A percentile compares a stretch with the other conserved stretches of the same genome.
Conservation (phyloP, 2,888 invertebrate genomes). For the Laothoe populi region DNA sequence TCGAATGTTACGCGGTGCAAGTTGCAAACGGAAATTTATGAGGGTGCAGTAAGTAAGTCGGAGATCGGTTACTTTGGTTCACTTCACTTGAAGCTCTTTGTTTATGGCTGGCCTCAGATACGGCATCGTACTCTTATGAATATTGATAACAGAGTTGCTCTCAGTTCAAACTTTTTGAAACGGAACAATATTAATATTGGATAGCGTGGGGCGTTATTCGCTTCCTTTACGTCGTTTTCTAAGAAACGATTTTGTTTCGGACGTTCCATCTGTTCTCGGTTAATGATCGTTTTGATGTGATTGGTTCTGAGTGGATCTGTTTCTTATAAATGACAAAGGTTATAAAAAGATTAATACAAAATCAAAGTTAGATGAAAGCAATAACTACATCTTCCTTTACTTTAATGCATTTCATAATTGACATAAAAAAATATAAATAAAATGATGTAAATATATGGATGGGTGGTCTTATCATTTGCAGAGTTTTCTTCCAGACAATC, state of each 20-base stretch:
- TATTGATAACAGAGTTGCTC: slow-evolving; percentile 76
- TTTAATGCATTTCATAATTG: no score
- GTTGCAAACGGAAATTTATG: slow-evolving; percentile 83
- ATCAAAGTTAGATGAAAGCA: not conserved
- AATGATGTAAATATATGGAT: no score
- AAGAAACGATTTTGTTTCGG: slow-evolving; percentile 28
- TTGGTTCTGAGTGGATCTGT: not conserved
- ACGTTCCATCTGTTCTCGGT: slow-evolving; percentile 8
- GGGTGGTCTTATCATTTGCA: no score
- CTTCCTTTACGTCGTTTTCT: slow-evolving; percentile 48
- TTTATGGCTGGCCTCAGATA: slow-evolving; percentile 78
- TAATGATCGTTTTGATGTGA: slow-evolving; percentile 15
- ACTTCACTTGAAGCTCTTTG: slow-evolving; percentile 68
- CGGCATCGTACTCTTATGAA: slow-evolving; percentile 76
- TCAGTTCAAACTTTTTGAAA: slow-evolving; percentile 72
- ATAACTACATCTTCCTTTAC: not conserved
- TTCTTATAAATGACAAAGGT: not conserved
- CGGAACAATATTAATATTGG: slow-evolving; percentile 64
- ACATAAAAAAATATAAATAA: no score
- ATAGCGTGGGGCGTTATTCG: slow-evolving; percentile 52
- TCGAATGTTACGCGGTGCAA: slow-evolving; percentile 80
- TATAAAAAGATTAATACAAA: not conserved
- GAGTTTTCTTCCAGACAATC: no score
- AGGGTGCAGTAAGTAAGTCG: slow-evolving; percentile 69
- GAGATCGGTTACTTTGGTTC: slow-evolving; percentile 69